These are phyloP conservation scores for Uria aalge DNA, from an alignment of 2,113 vertebrate species.

Conservation along the genomic window DNA sequence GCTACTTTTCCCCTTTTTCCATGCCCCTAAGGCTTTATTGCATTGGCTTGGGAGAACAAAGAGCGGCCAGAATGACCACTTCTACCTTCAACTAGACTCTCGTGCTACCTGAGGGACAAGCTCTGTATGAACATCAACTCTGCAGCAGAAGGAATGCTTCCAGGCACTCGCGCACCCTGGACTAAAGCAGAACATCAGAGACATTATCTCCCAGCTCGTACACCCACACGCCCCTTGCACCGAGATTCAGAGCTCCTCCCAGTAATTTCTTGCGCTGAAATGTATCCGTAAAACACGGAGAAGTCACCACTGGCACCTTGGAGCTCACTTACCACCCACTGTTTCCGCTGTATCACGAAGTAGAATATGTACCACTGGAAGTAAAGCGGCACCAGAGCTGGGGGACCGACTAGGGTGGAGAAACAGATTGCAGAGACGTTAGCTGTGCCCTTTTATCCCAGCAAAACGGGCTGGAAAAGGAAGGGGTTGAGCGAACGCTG, in stretches of 20 bases:
- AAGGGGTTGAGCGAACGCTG: background rate
- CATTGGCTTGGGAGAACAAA: background rate
- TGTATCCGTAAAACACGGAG: background rate
- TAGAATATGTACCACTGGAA: slow-evolving; percentile 87
- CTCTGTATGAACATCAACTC: background rate
- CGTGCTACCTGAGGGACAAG: background rate
- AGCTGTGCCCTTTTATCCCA: background rate
- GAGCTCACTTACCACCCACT: slow-evolving; percentile 79
- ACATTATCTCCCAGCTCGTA: background rate
- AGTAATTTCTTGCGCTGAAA: background rate
- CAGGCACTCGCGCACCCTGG: background rate
- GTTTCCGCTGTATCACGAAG: slow-evolving; percentile 73
- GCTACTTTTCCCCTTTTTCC: background rate
- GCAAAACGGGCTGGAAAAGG: background rate
- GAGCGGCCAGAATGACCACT: background rate
- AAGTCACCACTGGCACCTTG: rapidly evolving
- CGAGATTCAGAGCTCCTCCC: background rate
- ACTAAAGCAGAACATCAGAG: background rate
- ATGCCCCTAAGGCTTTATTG: background rate
- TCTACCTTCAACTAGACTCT: background rate
- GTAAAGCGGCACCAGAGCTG: slow-evolving; percentile 79
- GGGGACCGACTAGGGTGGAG: slow-evolving; percentile 77
- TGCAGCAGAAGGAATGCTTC: background rate
- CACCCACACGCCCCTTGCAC: background rate
- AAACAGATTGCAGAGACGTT: background rate